These are phyloP conservation scores for Patella depressa DNA, from an alignment of 2,888 invertebrate species.

Conservation along the genomic window DNA sequence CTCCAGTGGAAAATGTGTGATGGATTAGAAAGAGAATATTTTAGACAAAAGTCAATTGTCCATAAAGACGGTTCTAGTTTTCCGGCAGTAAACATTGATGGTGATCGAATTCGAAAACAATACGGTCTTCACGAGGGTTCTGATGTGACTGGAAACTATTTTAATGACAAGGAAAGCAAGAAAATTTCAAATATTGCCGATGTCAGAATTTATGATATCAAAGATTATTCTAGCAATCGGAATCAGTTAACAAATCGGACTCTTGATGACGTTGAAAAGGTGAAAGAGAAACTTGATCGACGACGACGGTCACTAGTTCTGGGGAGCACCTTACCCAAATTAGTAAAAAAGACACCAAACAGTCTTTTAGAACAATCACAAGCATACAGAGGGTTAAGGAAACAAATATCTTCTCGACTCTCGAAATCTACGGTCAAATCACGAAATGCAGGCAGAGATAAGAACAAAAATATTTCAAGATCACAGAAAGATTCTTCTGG, in stretches of 20 bases:
- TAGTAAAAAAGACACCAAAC: background rate
- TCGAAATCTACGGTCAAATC: background rate
- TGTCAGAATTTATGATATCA: background rate
- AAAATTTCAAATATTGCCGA: background rate
- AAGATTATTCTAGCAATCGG: background rate
- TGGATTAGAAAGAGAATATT: too few relatives aligned
- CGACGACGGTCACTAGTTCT: background rate
- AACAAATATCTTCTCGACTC: background rate
- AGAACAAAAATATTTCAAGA: background rate
- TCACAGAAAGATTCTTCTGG: background rate
- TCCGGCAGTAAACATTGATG: background rate
- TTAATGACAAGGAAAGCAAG: background rate
- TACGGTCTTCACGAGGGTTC: background rate
- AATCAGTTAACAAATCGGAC: too few relatives aligned
- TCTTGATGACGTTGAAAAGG: background rate
- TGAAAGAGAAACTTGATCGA: background rate
- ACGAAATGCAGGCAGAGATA: background rate
- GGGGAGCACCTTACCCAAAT: background rate
- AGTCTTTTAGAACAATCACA: slow-evolving; percentile 3
- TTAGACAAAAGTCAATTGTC: background rate
- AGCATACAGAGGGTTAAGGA: background rate
- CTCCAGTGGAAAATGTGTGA: too few relatives aligned
- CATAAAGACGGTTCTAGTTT: background rate
- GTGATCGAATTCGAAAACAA: background rate
- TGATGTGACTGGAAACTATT: background rate